Evolutionary conservation across 2,113 vertebrate species (phyloP), one percentile per base, ranked within the genome.

Genomic region (Todiramphus chloris): DNA sequence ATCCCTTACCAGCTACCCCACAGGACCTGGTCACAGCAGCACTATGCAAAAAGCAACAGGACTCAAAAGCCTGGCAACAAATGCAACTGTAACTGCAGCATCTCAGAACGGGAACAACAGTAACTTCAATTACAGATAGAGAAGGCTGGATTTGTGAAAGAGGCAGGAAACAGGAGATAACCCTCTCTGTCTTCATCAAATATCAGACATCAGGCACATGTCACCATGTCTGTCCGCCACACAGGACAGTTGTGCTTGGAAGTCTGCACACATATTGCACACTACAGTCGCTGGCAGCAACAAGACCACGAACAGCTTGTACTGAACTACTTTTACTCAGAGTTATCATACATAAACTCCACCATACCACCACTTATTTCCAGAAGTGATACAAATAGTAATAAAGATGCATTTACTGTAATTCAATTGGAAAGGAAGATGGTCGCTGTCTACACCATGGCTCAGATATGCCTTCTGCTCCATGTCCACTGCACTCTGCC

Each of bases 381-480:
- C 62, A 73, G 15, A 72, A 76, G 1, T 18, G 17, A 64, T 35
- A 35, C 6, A 30, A 33, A 24, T 0, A 79, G 19, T 39, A 89
- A 33, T 23, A 50, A 67, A 66, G 10, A 67, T 50, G 70, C 19
- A 88, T 50, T 50, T 41, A 28, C 6, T 28, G 13, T 21, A 53
- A 21, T 60, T 33, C n/a, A 66, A 69, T 5, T 39, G 35, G 11
- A 75, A 82, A 79, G 51, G 28, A 35, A 74, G 68, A 48, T 16
- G 5, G 8, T 16, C 73, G 69, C 28, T 17, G 79, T 72, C 50
- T 53, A 62, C 20, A 64, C 7, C 39, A 85, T 2, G 1, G 46
- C 41, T 11, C 2, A 3, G 55, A 18, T 2, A 24, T 0, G 0
- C 7, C 21, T 59, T 41, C 51, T 72, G 35, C n/a, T 70, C 48